A percentile compares a stretch with the other conserved stretches of the same genome.
phyloP scores from a whole-genome alignment of 2,888 invertebrate genomes.

The Epistrophe eligans region DNA sequence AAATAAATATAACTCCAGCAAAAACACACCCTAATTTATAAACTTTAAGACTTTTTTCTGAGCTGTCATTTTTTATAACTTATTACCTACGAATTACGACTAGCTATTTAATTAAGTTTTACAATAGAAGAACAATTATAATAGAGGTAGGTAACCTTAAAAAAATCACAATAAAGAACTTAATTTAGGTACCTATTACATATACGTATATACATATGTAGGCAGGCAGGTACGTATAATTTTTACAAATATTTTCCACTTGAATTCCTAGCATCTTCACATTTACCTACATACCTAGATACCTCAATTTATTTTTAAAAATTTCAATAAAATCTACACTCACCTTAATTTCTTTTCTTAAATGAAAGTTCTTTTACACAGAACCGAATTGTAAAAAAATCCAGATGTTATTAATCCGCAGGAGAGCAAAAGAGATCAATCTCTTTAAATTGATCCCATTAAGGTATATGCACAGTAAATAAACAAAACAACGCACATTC shows the following conservation, averaged over 20 bases:
- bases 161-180: no score
- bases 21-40: no score
- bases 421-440: constrained; percentile 27
- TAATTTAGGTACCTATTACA: no score
- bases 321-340: constrained; percentile 24
- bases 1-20: no score
- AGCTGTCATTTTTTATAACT: no score
- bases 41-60: no score
- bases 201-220: no score
- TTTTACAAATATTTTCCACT: neutral
- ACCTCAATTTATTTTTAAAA: neutral
- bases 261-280: neutral
- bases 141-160: no score
- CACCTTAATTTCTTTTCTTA: constrained; percentile 57
- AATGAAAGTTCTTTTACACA: constrained; percentile 10
- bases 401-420: constrained; percentile 67
- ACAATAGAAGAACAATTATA: no score
- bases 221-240: no score
- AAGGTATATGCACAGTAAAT: constrained; percentile 57
- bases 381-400: constrained; percentile 18
- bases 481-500: constrained; percentile 49
- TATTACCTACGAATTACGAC: no score
- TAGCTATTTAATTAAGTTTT: no score
- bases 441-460: constrained; percentile 42
- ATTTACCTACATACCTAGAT: neutral